Evolutionary conservation across 2,797 vertebrate genomes (phyloP).

Genomic region (Echiichthys vipera): DNA sequence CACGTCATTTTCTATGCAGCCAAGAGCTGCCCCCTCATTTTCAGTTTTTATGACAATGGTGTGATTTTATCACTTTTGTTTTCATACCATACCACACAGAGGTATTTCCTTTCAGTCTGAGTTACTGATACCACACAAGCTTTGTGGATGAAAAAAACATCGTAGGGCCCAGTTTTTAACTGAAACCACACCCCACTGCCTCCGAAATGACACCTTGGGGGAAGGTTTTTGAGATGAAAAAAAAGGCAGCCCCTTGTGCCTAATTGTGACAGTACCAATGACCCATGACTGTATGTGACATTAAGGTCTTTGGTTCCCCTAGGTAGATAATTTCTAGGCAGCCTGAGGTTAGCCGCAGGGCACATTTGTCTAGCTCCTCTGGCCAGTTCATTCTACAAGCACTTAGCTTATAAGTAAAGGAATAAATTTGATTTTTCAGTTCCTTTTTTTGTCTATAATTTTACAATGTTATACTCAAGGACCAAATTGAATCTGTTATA

Average conservation of each 20-base stretch:
- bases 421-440: constrained; percentile 29
- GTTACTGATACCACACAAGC: constrained; percentile 25
- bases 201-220: constrained; percentile 54
- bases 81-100: constrained; percentile 4
- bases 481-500: constrained; percentile 30
- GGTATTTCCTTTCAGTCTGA: constrained; percentile 13
- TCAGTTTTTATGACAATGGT: background rate
- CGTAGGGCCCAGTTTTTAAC: constrained; percentile 26
- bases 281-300: constrained; percentile 78
- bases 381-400: constrained; percentile 59
- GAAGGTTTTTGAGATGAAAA: constrained; percentile 57
- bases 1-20: background rate
- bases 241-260: constrained; percentile 43
- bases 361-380: constrained; percentile 75
- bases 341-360: constrained; percentile 74
- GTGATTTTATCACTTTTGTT: background rate
- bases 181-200: constrained; percentile 10
- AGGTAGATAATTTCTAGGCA: constrained; percentile 69
- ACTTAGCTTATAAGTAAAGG: constrained; percentile 66
- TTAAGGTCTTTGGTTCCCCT: constrained; percentile 70
- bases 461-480: constrained; percentile 40
- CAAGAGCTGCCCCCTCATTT: background rate
- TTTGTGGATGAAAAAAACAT: constrained; percentile 23
- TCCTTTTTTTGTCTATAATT: constrained; percentile 28
- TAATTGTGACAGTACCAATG: constrained; percentile 58